Base-by-base conservation (phyloP, 92 coral and sea anemone genomes). In the Porites divaricata region DNA sequence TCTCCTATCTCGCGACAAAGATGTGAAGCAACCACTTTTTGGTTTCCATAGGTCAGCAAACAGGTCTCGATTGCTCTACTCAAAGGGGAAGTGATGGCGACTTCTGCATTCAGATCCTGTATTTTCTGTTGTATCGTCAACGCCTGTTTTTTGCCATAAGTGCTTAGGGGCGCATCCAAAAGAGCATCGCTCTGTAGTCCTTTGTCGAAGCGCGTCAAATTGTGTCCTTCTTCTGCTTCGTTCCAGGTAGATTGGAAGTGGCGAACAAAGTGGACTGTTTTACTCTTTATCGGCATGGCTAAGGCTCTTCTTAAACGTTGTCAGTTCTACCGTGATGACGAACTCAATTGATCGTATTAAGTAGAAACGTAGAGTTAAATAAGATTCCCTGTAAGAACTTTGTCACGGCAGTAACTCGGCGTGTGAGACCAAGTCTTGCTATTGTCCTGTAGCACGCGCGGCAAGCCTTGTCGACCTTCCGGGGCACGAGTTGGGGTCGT, bases 231-330 rank as follows among this genome's bases (percentile, higher is more conserved):
- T 10, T 20, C 67, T 23, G 81, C 86, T 35, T 72, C 92, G 76
- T 91, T 91, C 77, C 87, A 91, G 11, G 84, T 84, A 5, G 95
- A 87, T 52, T 91, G 92, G 54, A 80, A 90, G 49, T 91, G 95
- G 21, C 95, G 92, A 48, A 91, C 82, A 28, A 91, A 91, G 59
- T 88, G 88, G 1, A 91, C 79, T 6, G 63, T 70, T 65, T 88
- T 88, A 15, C 62, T 35, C 45, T 4, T 35, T 35, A 35, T 35
- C 45, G 45, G 45, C 45, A 35, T 35, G 45, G 45, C 45, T 35
- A 35, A 35, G 45, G 0, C 6, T 35, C 0, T 0, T 35, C 45
- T 35, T 6, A 35, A 35, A 35, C 45, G 45, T 35, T 4, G 45
- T 35, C 45, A 35, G 45, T 35, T 35, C 45, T 35, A 35, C 45